phyloP scores from a whole-genome alignment of 2,888 invertebrate species.

The Acholoe squamosa region DNA sequence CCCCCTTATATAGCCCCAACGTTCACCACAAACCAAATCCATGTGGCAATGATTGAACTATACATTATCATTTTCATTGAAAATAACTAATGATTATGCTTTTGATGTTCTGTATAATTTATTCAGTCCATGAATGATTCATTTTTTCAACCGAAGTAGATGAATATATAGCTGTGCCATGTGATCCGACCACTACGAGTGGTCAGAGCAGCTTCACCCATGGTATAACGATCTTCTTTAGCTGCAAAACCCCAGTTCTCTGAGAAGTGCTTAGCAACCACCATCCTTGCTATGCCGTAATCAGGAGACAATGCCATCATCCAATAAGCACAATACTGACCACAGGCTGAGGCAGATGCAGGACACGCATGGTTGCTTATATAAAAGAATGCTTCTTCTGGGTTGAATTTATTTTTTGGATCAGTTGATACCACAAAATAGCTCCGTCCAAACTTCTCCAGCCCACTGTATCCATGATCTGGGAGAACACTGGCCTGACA shows the following conservation, averaged over 20 bases:
- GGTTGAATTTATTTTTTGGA: background rate
- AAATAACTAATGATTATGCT: no score
- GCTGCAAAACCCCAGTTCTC: background rate
- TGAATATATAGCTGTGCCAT: background rate
- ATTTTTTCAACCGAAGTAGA: slow-evolving; percentile 24
- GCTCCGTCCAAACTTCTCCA: background rate
- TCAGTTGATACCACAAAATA: no score
- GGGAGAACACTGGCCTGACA: no score
- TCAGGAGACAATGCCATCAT: background rate
- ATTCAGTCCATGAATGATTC: no score
- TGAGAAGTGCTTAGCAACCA: background rate
- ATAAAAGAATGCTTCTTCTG: background rate
- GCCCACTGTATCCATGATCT: background rate
- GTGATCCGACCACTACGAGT: background rate
- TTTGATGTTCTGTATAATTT: no score
- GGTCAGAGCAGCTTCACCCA: background rate
- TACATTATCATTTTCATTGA: no score
- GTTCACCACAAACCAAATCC: no score
- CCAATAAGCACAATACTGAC: background rate
- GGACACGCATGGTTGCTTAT: background rate
- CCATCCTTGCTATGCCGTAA: background rate
- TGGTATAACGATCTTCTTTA: background rate
- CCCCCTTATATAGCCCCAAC: no score
- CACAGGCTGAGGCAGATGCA: background rate
- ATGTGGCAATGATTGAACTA: no score